These are phyloP conservation scores for Aphrophora alni DNA, from an alignment of 2,888 invertebrate genomes.

Conservation along the genomic window DNA sequence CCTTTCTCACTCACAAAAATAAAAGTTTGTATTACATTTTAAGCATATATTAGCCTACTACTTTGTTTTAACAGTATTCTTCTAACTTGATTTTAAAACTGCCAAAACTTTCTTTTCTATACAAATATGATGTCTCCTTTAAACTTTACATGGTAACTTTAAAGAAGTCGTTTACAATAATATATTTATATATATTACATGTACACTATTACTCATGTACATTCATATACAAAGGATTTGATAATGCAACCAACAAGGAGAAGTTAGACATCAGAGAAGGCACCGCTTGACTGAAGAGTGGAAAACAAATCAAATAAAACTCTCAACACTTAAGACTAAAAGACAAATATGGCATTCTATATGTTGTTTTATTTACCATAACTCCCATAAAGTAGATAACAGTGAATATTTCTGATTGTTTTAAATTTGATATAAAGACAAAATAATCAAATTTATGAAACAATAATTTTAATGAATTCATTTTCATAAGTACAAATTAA, in stretches of 20 bases:
- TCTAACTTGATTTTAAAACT: neutral
- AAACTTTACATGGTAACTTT: neutral
- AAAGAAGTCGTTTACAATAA: neutral
- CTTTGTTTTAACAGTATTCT: neutral
- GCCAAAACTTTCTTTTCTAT: neutral
- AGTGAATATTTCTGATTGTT: no score
- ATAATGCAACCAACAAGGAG: constrained; percentile 20
- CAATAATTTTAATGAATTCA: no score
- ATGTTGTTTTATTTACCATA: no score
- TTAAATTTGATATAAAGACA: no score
- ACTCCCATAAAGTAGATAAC: no score
- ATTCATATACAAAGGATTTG: neutral
- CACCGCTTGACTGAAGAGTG: constrained; percentile 27
- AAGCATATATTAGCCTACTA: neutral
- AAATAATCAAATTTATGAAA: no score
- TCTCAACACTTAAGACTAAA: neutral
- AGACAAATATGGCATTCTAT: neutral
- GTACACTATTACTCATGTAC: neutral
- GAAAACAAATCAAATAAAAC: neutral
- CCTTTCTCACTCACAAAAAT: neutral
- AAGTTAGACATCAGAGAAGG: constrained; percentile 34
- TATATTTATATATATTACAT: neutral
- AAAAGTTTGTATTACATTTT: neutral
- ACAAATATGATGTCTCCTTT: neutral
- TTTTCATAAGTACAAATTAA: no score